Evolutionary conservation across 1,140 invertebrate species (phyloP).

Genomic region (Camponotus floridanus): DNA sequence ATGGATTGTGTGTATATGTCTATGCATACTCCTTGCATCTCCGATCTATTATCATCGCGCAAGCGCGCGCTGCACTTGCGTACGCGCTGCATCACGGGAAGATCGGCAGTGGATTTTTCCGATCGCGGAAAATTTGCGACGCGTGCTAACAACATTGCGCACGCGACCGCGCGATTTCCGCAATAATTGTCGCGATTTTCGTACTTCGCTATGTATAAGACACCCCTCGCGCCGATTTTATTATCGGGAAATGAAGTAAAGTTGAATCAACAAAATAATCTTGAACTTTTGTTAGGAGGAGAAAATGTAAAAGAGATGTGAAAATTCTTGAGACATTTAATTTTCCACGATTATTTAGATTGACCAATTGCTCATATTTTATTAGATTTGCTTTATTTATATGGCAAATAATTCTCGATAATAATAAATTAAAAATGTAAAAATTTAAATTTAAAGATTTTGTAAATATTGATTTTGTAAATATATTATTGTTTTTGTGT

Average conservation of each 20-base stretch:
- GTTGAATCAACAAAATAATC: neutral
- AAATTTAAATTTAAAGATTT: no score
- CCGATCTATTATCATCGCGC: no score
- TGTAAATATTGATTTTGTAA: no score
- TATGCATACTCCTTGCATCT: neutral
- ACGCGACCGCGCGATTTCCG: neutral
- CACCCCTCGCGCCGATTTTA: no score
- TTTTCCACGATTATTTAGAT: neutral
- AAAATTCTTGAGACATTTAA: neutral
- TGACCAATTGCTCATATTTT: neutral
- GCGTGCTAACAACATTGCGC: neutral
- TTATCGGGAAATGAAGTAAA: no score
- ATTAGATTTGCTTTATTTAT: neutral
- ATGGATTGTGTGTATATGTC: neutral
- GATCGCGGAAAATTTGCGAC: slow-evolving; percentile 34
- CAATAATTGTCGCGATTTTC: neutral
- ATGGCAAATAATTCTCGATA: neutral
- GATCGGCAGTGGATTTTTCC: slow-evolving; percentile 49
- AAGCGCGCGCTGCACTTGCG: neutral
- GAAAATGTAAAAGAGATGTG: no score
- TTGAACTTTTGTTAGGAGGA: neutral
- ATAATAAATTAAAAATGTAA: no score
- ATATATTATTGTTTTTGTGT: neutral
- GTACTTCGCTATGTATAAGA: neutral
- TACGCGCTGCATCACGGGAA: neutral